Evolutionary conservation across 2,888 invertebrate genomes (phyloP), one percentile per base, ranked within the genome.

Genomic region (Aphodius sticticus): DNA sequence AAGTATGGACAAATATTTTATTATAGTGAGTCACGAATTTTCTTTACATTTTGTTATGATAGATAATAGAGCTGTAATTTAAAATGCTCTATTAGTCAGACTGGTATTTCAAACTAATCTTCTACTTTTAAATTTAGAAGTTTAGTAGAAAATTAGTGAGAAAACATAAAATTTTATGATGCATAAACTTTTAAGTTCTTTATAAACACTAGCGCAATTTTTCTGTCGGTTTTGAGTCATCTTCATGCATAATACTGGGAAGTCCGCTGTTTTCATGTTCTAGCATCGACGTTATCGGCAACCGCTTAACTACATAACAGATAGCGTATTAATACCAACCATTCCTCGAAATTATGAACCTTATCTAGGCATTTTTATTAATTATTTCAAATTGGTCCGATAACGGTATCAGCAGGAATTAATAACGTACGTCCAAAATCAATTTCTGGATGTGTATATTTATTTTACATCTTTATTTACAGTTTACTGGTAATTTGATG

Each of bases 291-390:
- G 53, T 53, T 53, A 53, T 53, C 53, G 53, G 26, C 12, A 53
- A 53, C 53, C 53, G 53, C 53, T 53, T 5, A 12, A 53, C 53
- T 53, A 2, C 53, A 53, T 53, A 53, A 53, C 53, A 53, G 53
- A 53, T 53, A 53, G 53, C 9, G 53, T 53, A 53, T 53, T 53
- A 53, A 53, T 53, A 53, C 6, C 53, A 53, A 53, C 53, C 53
- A 53, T 53, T 53, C 53, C 53, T 53, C 53, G 53, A 53, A 53
- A 53, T 53, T 53, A 53, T 53, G 53, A 53, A 53, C 53, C 53
- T 53, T 53, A 53, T 53, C 53, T 53, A 53, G 53, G 53, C 53
- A 53, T 53, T 53, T 53, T 53, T 53, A 53, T 53, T 53, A 53
- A 53, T 53, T 53, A 53, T 53, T 53, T 53, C 53, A 53, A 53